Base-by-base conservation (phyloP, 1,140 invertebrate species). In the Diabrotica undecimpunctata region DNA sequence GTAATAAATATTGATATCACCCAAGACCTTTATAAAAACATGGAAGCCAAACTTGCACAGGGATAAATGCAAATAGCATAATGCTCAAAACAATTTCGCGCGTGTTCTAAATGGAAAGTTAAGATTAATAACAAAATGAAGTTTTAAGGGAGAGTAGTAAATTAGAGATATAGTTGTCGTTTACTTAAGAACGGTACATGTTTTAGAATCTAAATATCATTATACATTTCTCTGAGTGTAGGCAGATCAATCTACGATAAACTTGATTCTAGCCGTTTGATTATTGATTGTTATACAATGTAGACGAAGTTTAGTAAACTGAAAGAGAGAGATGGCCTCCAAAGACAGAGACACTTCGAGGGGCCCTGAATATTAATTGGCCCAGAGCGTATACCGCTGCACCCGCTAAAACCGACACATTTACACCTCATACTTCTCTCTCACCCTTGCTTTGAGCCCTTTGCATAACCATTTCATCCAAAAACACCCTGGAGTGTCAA, bases 401-500 rank as follows among this genome's bases (percentile, higher is more conserved):
- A 76, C 41, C 74, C 73, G 73, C 71, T 66, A 73, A 72, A 75
- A 77, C 75, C 75, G 73, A 74, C 72, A 74, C 74, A 74, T 76
- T 76, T 69, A 72, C 76, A 77, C 76, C 76, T 76, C 74, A 70
- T 69, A 61, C 72, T 71, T 74, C 70, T 72, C 71, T 66, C 64
- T 69, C 36, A 35, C 36, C 66, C 70, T 65, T 62, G 63, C 64
- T 68, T 69, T 68, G 54, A 66, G 12, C 67, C 58, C 62, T 66
- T 54, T 54, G 61, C 53, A 54, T 54, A 62, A 62, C 61, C 66
- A 66, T 72, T 67, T 56, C 64, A 66, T 64, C 72, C 67, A 74
- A 76, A 74, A 73, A 72, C 73, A 72, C 75, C 74, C 75, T 67
- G 61, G 77, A 74, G 75, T 75, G 72, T 73, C 70, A 77, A 78